Conservation (phyloP, 2,888 invertebrate species). For the Rhyacophila evoluta region DNA sequence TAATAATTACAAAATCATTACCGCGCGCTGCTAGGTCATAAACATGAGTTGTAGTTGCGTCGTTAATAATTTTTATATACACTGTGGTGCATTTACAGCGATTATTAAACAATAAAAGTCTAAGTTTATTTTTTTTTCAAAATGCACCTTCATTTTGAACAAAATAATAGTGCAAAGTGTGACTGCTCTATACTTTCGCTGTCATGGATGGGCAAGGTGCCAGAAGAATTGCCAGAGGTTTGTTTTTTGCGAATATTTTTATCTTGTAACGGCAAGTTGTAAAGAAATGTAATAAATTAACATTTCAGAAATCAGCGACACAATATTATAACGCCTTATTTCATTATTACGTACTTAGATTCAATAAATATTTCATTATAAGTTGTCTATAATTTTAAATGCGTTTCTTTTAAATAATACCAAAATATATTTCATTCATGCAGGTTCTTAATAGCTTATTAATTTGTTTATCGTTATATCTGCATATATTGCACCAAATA, state of each 20-base stretch:
- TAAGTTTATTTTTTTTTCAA: slow-evolving; percentile 55
- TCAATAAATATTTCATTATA: neutral
- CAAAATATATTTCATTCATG: neutral
- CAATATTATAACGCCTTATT: too few species aligned
- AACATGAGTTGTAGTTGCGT: slow-evolving; percentile 5
- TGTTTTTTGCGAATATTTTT: slow-evolving; percentile 33
- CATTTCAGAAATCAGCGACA: neutral
- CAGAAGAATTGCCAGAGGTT: slow-evolving; percentile 94
- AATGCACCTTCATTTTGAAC: slow-evolving; percentile 98
- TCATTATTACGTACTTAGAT: too few species aligned
- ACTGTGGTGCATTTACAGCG: neutral
- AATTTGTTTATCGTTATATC: too few species aligned
- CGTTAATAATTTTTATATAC: neutral
- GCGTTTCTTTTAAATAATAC: neutral
- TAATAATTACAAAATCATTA: neutral
- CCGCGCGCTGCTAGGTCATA: neutral
- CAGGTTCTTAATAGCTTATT: too few species aligned
- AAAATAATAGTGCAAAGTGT: slow-evolving; percentile 92
- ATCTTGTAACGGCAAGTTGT: neutral
- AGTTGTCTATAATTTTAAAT: neutral
- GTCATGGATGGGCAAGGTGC: slow-evolving; percentile 99
- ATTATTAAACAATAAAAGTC: neutral
- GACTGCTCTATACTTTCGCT: slow-evolving; percentile 94
- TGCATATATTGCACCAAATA: too few species aligned
- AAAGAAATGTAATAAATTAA: neutral